A percentile compares a stretch with the other conserved stretches of the same genome.
These are phyloP conservation scores for Neotoxoptera formosana DNA, from an alignment of 1,140 invertebrate species.

Conservation along the genomic window DNA sequence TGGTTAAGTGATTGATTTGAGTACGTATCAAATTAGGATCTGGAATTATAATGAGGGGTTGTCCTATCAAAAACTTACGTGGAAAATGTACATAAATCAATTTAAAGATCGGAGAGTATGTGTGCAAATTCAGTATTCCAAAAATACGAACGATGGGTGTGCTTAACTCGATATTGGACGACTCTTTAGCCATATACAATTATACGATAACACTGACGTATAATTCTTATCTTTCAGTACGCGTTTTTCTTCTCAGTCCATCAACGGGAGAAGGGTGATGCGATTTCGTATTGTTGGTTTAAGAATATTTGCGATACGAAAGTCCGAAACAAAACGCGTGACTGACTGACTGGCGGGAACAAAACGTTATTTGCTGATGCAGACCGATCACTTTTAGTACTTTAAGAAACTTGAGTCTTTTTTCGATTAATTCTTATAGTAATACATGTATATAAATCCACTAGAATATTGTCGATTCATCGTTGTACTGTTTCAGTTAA, in stretches of 20 bases:
- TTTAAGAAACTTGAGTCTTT: neutral
- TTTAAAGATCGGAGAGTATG: too few relatives aligned
- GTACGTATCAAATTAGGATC: too few relatives aligned
- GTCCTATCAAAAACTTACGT: too few relatives aligned
- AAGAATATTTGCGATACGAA: neutral
- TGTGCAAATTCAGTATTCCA: too few relatives aligned
- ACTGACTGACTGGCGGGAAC: neutral
- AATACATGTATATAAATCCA: neutral
- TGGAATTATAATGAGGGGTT: too few relatives aligned
- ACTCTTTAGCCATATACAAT: too few relatives aligned
- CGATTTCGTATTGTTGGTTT: neutral
- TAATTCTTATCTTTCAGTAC: too few relatives aligned
- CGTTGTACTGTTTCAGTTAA: neutral
- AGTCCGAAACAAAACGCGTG: neutral
- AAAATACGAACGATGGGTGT: slow-evolving; percentile 57
- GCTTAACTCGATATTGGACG: too few relatives aligned
- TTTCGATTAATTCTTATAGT: neutral
- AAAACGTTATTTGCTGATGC: neutral
- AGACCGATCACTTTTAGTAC: neutral
- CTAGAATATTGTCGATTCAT: neutral
- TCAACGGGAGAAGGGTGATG: neutral
- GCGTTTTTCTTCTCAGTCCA: too few relatives aligned
- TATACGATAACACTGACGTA: too few relatives aligned
- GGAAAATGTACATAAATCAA: too few relatives aligned
- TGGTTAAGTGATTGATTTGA: too few relatives aligned